Percentiles rank a stretch among this genome's conserved stretches.
These are phyloP conservation scores for Parauchenoglanis punctatus DNA, from an alignment of 2,797 vertebrate genomes.

Conservation along the genomic window DNA sequence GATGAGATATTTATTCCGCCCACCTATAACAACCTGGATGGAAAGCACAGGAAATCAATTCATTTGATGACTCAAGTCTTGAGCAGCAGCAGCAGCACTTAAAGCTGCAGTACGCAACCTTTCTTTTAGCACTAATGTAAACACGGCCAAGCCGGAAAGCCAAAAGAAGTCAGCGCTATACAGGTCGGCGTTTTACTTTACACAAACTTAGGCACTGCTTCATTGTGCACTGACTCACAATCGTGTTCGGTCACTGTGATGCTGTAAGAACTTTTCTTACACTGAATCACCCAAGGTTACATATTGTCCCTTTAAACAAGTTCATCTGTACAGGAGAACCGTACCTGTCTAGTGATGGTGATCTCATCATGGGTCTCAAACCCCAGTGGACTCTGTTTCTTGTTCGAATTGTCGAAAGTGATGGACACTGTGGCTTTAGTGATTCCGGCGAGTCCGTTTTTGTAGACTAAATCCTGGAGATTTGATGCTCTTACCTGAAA, in stretches of 20 bases:
- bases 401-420: constrained; percentile 93
- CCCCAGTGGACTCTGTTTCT: constrained; percentile 90
- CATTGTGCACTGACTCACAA: not conserved
- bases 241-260: not conserved
- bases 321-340: not conserved
- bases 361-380: constrained; percentile 92
- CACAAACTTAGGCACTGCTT: not conserved
- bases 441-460: constrained; percentile 92
- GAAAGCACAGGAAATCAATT: not conserved
- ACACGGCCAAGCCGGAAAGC: not conserved
- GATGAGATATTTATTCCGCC: constrained; percentile 93
- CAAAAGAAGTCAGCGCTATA: not conserved
- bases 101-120: not conserved
- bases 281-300: not conserved
- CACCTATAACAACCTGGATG: constrained; percentile 85
- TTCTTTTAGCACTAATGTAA: not conserved
- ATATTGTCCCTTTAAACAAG: not conserved
- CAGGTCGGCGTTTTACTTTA: not conserved
- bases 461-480: constrained; percentile 94
- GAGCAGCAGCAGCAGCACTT: not conserved
- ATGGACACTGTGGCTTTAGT: constrained; percentile 92
- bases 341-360: constrained; percentile 90
- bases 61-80: not conserved
- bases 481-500: constrained; percentile 89
- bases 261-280: not conserved